Conservation (phyloP, 2,888 invertebrate genomes). For the Halictus ligatus region DNA sequence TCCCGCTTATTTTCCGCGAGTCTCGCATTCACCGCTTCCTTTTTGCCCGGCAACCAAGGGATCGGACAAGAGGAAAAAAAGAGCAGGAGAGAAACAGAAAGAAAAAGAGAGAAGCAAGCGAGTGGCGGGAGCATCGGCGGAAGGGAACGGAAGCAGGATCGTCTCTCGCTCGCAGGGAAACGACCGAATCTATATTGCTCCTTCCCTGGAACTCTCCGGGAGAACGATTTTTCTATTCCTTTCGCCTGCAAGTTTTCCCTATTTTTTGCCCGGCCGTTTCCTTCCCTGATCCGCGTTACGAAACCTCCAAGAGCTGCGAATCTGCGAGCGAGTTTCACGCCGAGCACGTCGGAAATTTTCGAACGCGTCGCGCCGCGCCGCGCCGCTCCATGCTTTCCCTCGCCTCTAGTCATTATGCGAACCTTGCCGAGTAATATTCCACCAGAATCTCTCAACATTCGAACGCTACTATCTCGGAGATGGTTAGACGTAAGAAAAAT, state of each 20-base stretch:
- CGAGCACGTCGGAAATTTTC: background rate
- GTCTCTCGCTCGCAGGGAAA: constrained; percentile 19
- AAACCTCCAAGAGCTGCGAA: constrained; percentile 1
- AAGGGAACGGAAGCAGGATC: background rate
- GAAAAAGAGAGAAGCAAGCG: background rate
- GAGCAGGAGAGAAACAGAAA: background rate
- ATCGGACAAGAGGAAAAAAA: constrained; percentile 13
- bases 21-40: constrained; percentile 14
- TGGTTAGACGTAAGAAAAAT: too few species aligned
- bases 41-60: constrained; percentile 23
- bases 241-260: background rate
- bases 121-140: background rate
- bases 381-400: background rate
- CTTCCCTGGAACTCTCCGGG: constrained; percentile 11
- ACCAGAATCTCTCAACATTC: too few species aligned
- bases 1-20: constrained; percentile 45
- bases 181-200: constrained; percentile 27
- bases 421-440: background rate
- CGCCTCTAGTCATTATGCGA: background rate
- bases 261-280: background rate
- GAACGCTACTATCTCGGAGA: too few species aligned
- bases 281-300: background rate
- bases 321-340: background rate
- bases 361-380: background rate
- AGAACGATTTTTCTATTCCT: constrained; percentile 9